Percentiles rank a stretch among this genome's conserved stretches.
These are phyloP conservation scores for Thaleichthys pacificus DNA, from an alignment of 2,797 vertebrate genomes.

Conservation along the genomic window DNA sequence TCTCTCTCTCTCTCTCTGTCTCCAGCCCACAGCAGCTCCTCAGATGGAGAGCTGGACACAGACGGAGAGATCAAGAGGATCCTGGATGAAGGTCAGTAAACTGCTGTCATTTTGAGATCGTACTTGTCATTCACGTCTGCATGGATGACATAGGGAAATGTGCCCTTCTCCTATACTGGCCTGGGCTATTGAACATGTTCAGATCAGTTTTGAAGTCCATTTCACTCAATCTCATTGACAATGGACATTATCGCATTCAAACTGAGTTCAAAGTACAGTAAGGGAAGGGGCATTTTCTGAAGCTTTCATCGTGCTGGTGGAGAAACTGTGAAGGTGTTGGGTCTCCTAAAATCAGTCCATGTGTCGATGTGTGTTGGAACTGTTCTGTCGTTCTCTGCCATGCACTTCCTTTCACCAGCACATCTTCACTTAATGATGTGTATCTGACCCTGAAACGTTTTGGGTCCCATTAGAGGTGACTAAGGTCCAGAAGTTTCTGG, in stretches of 20 bases:
- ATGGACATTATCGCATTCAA: slow-evolving; percentile 23
- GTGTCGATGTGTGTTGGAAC: background rate
- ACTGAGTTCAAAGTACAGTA: slow-evolving; percentile 8
- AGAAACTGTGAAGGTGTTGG: background rate
- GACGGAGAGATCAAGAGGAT: slow-evolving; percentile 73
- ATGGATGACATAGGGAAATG: slow-evolving; percentile 30
- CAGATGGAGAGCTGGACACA: slow-evolving; percentile 57
- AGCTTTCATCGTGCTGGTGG: background rate
- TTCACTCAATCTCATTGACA: slow-evolving; percentile 15
- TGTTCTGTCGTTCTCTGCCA: background rate
- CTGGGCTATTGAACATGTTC: slow-evolving; percentile 17
- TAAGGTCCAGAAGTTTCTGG: slow-evolving; percentile 82
- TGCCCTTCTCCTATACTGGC: slow-evolving; percentile 9
- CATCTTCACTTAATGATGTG: slow-evolving; percentile 15
- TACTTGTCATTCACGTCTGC: slow-evolving; percentile 24
- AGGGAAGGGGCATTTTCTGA: background rate
- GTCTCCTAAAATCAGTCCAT: background rate
- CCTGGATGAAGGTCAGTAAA: slow-evolving; percentile 80
- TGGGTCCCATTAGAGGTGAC: slow-evolving; percentile 79
- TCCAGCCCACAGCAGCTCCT: slow-evolving; percentile 53
- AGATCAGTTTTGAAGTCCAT: background rate
- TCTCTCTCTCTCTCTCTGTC: background rate
- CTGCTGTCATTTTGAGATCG: slow-evolving; percentile 9
- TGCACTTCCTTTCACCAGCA: background rate
- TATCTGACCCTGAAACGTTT: slow-evolving; percentile 55